These are phyloP conservation scores for Edolisoma coerulescens DNA, from an alignment of 2,113 vertebrate species.

Conservation along the genomic window DNA sequence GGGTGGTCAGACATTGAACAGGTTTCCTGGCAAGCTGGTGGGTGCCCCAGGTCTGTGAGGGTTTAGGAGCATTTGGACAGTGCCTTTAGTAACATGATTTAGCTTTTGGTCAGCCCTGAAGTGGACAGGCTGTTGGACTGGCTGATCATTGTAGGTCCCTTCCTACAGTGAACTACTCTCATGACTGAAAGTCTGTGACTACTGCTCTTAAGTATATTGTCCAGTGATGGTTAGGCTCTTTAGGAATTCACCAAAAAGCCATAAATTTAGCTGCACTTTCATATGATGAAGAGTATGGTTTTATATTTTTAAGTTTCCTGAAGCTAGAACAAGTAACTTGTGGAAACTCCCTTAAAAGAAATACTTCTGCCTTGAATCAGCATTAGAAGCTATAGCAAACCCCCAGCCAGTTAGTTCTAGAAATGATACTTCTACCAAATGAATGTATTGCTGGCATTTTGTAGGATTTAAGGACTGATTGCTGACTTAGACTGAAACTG, in stretches of 20 bases:
- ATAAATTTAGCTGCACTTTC: neutral
- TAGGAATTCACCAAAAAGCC: neutral
- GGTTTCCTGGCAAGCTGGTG: neutral
- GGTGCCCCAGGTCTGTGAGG: neutral
- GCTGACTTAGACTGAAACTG: neutral
- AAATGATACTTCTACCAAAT: neutral
- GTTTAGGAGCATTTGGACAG: neutral
- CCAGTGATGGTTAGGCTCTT: neutral
- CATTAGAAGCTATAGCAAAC: neutral
- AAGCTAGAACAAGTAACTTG: neutral
- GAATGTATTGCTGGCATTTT: neutral
- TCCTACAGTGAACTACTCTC: neutral
- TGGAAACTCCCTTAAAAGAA: neutral
- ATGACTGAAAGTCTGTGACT: neutral
- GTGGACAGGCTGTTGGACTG: neutral
- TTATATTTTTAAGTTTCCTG: neutral
- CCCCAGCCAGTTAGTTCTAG: neutral
- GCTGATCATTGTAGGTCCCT: neutral
- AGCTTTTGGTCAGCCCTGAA: neutral
- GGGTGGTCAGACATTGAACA: neutral
- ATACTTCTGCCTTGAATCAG: neutral
- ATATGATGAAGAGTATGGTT: neutral
- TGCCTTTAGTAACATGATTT: neutral
- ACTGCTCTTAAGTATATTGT: neutral
- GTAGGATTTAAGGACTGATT: neutral